Evolutionary conservation across 92 coral and sea anemone species (phyloP).

Genomic region (Metridium senile): DNA sequence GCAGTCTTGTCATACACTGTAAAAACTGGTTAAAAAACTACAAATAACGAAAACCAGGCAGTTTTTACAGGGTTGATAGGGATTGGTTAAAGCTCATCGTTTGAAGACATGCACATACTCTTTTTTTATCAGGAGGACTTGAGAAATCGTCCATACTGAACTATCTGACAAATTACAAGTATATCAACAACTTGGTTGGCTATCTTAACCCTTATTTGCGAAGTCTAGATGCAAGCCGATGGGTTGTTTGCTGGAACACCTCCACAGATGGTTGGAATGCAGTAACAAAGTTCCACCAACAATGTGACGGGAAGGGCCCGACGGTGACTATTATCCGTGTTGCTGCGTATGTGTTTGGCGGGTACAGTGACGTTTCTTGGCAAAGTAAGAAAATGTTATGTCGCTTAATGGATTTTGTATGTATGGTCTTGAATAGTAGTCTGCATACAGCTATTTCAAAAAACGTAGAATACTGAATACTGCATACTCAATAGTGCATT

Average conservation of each 20-base stretch:
- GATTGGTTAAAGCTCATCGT: too few species aligned
- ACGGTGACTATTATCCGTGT: constrained; percentile 24
- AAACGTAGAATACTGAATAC: too few species aligned
- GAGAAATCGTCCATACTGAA: not conserved
- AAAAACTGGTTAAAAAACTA: too few species aligned
- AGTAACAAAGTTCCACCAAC: constrained; percentile 6
- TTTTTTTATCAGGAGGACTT: not conserved
- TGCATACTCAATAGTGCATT: too few species aligned
- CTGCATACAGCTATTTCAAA: too few species aligned
- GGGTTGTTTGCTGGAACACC: constrained; percentile 16
- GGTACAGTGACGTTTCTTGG: constrained; percentile 13
- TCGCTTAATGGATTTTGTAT: not conserved
- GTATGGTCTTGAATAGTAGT: too few species aligned
- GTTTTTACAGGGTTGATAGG: too few species aligned
- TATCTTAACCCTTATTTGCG: constrained; percentile 5
- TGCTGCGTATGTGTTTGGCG: constrained; percentile 6
- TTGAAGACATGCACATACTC: too few species aligned
- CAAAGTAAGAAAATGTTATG: not conserved
- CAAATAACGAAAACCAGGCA: too few species aligned
- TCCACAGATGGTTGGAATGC: constrained; percentile 20
- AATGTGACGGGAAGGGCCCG: constrained; percentile 18
- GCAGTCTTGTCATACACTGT: too few species aligned
- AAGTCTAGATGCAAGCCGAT: not conserved
- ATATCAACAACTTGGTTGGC: not conserved
- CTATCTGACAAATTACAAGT: not conserved